These are phyloP conservation scores for Tyto alba DNA, from an alignment of 2,113 vertebrate species.

Conservation along the genomic window DNA sequence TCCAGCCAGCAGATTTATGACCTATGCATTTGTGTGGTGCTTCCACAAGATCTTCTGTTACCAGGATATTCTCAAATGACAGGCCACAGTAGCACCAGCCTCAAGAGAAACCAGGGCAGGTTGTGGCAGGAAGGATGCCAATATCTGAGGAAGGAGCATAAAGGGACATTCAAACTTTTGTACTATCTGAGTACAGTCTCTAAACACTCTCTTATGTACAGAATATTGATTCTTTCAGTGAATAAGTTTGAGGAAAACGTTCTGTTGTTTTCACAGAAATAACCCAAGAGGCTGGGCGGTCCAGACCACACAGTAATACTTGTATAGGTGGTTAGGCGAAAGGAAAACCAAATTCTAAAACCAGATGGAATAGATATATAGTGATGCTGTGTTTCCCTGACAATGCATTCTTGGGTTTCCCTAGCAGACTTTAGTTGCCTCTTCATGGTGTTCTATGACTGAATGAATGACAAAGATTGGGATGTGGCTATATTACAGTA, in stretches of 20 bases:
- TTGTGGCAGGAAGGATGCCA: not conserved
- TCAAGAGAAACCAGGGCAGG: not conserved
- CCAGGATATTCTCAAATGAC: not conserved
- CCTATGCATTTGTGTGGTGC: too few species aligned
- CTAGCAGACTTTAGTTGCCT: not conserved
- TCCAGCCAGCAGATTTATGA: not conserved
- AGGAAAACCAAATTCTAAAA: not conserved
- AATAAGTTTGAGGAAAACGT: not conserved
- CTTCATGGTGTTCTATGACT: not conserved
- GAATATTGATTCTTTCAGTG: not conserved
- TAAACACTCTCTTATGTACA: not conserved
- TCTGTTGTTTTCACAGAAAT: not conserved
- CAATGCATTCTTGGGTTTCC: not conserved
- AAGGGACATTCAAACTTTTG: not conserved
- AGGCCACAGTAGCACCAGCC: not conserved
- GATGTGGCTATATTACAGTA: not conserved
- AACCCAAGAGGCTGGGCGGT: not conserved
- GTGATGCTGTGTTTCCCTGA: not conserved
- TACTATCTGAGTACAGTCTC: not conserved
- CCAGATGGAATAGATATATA: not conserved
- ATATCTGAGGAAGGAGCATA: not conserved
- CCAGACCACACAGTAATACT: not conserved
- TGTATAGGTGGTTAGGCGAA: not conserved
- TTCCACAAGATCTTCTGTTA: not conserved
- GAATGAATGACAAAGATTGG: not conserved